phyloP scores from a whole-genome alignment of 2,888 invertebrate species.

The Cremastinae sp. region DNA sequence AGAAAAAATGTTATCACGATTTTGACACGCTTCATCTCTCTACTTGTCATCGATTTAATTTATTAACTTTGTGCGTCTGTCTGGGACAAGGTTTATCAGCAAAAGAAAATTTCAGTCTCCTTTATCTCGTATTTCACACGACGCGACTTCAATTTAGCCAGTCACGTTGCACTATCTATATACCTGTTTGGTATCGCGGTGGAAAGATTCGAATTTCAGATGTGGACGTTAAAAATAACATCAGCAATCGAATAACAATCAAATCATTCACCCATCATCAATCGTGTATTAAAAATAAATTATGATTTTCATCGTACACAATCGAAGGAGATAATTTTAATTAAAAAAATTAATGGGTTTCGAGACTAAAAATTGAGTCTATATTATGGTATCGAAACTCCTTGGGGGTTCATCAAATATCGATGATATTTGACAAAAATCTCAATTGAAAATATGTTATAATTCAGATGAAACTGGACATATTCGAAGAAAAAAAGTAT shows the following conservation, averaged over 20 bases:
- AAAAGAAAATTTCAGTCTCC: constrained; percentile 15
- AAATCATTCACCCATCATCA: no score
- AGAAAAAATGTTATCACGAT: not conserved
- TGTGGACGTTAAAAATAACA: not conserved
- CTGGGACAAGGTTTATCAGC: not conserved
- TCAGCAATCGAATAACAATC: not conserved
- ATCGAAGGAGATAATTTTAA: no score
- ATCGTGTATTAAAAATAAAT: no score
- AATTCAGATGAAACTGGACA: no score
- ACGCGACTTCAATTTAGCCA: not conserved
- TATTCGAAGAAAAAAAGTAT: no score
- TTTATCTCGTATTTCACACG: not conserved
- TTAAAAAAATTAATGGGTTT: no score
- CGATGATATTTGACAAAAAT: no score
- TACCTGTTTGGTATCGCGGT: constrained; percentile 5
- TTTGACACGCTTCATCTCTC: not conserved
- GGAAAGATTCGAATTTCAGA: constrained; percentile 2
- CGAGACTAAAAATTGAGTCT: no score
- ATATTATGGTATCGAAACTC: no score
- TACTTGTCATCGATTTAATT: constrained; percentile 15
- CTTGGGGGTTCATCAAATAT: no score
- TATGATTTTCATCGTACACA: no score
- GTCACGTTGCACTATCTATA: not conserved
- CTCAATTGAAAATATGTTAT: no score
- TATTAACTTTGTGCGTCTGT: constrained; percentile 7